Evolutionary conservation across 64 coral and sea anemone species (phyloP), one percentile per base, ranked within the genome.

Genomic region (Montipora sp.): DNA sequence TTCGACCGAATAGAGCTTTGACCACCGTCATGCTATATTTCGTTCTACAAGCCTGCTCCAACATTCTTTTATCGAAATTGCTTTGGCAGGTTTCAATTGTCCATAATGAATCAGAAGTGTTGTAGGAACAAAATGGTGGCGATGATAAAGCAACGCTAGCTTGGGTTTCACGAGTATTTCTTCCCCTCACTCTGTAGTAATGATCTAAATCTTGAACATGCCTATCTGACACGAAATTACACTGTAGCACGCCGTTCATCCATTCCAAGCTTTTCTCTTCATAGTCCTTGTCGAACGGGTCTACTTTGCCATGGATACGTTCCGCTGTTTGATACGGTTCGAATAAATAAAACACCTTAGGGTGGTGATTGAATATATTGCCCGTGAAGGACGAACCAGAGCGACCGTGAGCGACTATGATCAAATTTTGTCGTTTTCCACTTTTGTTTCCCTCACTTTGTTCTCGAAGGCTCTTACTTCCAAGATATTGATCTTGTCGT

Each of bases 241-340:
- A 82, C 55, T 47, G 53, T 0, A 82, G 24, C 36, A 82, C 24
- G 57, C 24, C 80, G 14, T 9, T 57, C 24, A 82, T 82, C 80
- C 80, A 82, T 55, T 82, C 57, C 57, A 22, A 63, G 80, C 80
- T 82, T 82, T 82, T 82, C 80, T 16, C 24, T 47, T 82, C 15
- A 55, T 82, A 82, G 27, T 63, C 80, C 59, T 43, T 82, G 80
- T 82, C 21, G 27, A 82, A 82, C 57, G 80, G 80, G 5, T 59
- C 14, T 6, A 82, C 0, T 45, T 15, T 16, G 15, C 80, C 58
- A 36, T 82, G 80, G 46, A 82, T 21, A 43, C 80, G 80, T 22
- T 82, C 80, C 1, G 27, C 80, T 24, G 80, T 82, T 65, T 82
- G 80, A 45, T 82, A 82, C 15, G 80, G 80, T 21, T 82, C 80